Base-by-base conservation (phyloP, 2,797 vertebrate species). In the Brachymystax lenok region DNA sequence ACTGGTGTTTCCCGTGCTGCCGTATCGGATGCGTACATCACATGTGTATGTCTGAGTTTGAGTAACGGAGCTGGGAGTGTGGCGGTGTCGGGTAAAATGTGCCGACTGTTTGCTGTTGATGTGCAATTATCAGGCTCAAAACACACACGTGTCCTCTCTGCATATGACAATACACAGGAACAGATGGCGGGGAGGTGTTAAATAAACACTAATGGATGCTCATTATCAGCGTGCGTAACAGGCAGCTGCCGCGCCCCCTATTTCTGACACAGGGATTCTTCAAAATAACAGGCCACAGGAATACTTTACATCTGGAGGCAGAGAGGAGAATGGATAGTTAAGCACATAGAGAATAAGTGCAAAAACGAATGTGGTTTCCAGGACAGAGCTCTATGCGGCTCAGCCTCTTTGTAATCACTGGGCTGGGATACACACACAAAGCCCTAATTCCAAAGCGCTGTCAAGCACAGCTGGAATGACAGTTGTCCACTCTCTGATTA, bases 241-340 rank as follows among this genome's bases (percentile, higher is more conserved):
- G 52, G 52, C 52, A 56, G 52, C 52, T 56, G 52, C 52, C 6
- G 14, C 19, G 2, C 5, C 17, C 16, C 4, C 71, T 77, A 69
- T 79, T 78, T 85, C 83, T 81, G 75, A 88, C 81, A 83, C 69
- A 59, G 70, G 82, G 16, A 74, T 79, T 79, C 81, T 70, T 75
- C 63, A 77, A 82, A 87, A 88, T 79, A 79, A 46, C 79, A 82
- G 74, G 75, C 28, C 14, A 30, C 67, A 73, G 21, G 82, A 82
- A 82, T 64, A 24, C 10, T 3, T 64, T 3, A 64, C 16, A 64
- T 27, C 5, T 21, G 10, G 27, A 64, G 61, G 12, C 24, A 64
- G 21, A 67, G 27, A 67, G 64, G 12, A 30, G 28, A 30, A 14
- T n/a, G 8, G 10, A 30, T 13, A 67, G 12, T 24, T 4, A 67